phyloP scores from a whole-genome alignment of 2,797 vertebrate genomes.

The Ctenochaetus hawaiiensis region DNA sequence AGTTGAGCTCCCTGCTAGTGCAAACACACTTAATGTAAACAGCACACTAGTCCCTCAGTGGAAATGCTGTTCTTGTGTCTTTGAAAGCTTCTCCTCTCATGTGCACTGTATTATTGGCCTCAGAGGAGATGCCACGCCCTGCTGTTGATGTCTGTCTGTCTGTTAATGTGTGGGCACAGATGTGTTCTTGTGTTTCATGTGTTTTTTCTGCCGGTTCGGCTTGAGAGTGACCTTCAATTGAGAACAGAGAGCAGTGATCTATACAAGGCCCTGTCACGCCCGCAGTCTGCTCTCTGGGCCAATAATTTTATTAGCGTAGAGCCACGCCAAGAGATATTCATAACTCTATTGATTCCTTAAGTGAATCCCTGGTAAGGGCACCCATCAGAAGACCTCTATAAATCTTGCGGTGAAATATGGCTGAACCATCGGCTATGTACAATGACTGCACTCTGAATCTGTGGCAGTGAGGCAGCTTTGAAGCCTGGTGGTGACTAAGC shows the following conservation, averaged over 20 bases:
- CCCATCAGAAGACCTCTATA: slow-evolving; percentile 51
- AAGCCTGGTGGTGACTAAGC: neutral
- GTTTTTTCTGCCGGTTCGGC: slow-evolving; percentile 24
- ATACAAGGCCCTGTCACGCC: slow-evolving; percentile 33
- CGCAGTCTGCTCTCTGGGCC: slow-evolving; percentile 36
- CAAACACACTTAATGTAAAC: slow-evolving; percentile 4
- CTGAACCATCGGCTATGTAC: slow-evolving; percentile 13
- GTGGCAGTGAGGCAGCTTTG: neutral
- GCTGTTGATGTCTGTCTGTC: slow-evolving; percentile 26
- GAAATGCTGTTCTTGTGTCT: slow-evolving; percentile 9
- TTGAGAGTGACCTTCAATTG: slow-evolving; percentile 70
- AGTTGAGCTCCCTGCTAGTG: neutral
- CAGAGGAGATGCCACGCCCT: slow-evolving; percentile 43
- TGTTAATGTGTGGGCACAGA: slow-evolving; percentile 25
- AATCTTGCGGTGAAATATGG: slow-evolving; percentile 39
- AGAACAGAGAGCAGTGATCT: slow-evolving; percentile 44
- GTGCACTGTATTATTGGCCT: slow-evolving; percentile 44
- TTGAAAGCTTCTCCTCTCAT: slow-evolving; percentile 39
- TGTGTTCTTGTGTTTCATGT: slow-evolving; percentile 40
- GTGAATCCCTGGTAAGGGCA: slow-evolving; percentile 51
- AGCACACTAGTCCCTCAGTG: neutral
- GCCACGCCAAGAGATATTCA: slow-evolving; percentile 57
- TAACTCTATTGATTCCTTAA: slow-evolving; percentile 69
- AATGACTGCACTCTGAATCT: neutral
- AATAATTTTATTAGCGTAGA: slow-evolving; percentile 63